Evolutionary conservation across 2,113 vertebrate genomes (phyloP).

Genomic region (Carassius gibelio): DNA sequence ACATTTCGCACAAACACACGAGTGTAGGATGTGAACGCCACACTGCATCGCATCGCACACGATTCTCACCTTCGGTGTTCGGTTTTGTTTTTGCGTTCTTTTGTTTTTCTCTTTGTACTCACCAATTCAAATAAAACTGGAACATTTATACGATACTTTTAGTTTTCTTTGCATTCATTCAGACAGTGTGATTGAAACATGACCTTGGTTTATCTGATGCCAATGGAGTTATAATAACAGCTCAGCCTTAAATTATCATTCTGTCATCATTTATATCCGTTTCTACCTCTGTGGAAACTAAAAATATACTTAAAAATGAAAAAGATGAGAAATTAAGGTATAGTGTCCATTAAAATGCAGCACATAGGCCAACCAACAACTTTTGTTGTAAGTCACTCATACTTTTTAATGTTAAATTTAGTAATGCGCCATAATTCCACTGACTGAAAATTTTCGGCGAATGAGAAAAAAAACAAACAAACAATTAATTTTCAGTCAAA

Average conservation of each 20-base stretch:
- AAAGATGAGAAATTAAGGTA: not conserved
- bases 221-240: not conserved
- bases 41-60: not conserved
- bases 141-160: slow-evolving; percentile 12
- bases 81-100: slow-evolving; percentile 63
- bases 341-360: not conserved
- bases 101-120: slow-evolving; percentile 80
- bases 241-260: no score
- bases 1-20: slow-evolving; percentile 77
- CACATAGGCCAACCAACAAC: not conserved
- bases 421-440: not conserved
- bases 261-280: no score
- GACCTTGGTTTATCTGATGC: not conserved
- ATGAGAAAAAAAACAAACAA: no score
- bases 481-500: no score
- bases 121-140: slow-evolving; percentile 66
- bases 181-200: not conserved
- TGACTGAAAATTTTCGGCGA: not conserved
- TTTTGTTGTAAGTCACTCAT: not conserved
- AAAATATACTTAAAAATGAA: no score
- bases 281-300: no score
- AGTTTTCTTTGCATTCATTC: not conserved
- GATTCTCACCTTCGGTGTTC: slow-evolving; percentile 32
- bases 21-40: slow-evolving; percentile 41
- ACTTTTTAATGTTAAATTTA: not conserved